phyloP scores from a whole-genome alignment of 2,113 vertebrate genomes.

The Dicentrarchus labrax region DNA sequence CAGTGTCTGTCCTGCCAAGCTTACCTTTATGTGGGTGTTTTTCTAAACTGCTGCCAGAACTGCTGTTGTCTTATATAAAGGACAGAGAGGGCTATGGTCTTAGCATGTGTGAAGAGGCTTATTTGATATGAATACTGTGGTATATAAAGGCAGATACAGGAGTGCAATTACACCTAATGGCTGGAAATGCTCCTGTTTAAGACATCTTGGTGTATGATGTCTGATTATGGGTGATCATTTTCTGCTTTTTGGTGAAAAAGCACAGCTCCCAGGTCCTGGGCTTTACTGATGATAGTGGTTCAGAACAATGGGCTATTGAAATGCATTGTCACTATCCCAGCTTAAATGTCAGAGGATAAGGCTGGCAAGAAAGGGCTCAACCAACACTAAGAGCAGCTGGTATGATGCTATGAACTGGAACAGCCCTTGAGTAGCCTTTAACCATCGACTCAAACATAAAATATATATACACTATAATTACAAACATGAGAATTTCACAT shows the following conservation, averaged over 20 bases:
- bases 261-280: slow-evolving; percentile 68
- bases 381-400: slow-evolving; percentile 48
- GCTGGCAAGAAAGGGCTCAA: slow-evolving; percentile 61
- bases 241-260: slow-evolving; percentile 78
- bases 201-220: slow-evolving; percentile 77
- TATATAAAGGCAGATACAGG: slow-evolving; percentile 76
- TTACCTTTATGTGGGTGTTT: slow-evolving; percentile 65
- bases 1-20: slow-evolving; percentile 43
- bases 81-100: slow-evolving; percentile 48
- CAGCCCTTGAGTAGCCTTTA: slow-evolving; percentile 11
- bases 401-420: slow-evolving; percentile 42
- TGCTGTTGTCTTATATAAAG: slow-evolving; percentile 59
- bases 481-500: background rate
- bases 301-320: slow-evolving; percentile 85
- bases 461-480: background rate
- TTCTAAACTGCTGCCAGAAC: slow-evolving; percentile 66
- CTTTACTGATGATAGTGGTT: slow-evolving; percentile 79
- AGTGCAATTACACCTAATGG: slow-evolving; percentile 85
- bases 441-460: slow-evolving; percentile 1
- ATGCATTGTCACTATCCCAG: slow-evolving; percentile 75
- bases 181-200: slow-evolving; percentile 81
- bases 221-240: slow-evolving; percentile 85
- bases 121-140: slow-evolving; percentile 78
- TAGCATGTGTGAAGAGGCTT: slow-evolving; percentile 64
- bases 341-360: slow-evolving; percentile 76